Percentiles rank a stretch among this genome's conserved stretches.
These are phyloP conservation scores for Tupaia chinensis DNA, from an alignment of 2,113 vertebrate species.

Conservation along the genomic window DNA sequence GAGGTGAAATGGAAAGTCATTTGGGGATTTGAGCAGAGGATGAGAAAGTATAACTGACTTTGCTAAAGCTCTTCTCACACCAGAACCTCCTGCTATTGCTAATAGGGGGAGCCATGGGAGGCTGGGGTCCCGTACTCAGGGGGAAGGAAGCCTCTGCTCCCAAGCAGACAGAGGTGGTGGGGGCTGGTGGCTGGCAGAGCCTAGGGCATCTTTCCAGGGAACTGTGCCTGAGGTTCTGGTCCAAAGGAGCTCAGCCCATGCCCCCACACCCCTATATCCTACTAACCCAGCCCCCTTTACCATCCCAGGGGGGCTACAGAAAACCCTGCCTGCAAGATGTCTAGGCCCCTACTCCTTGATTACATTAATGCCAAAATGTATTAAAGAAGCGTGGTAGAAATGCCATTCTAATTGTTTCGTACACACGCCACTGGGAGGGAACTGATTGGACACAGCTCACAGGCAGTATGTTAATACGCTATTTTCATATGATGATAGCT, in stretches of 20 bases:
- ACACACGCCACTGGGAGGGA: slow-evolving; percentile 99
- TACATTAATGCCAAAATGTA: slow-evolving; percentile 98
- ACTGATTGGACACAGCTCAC: slow-evolving; percentile 99
- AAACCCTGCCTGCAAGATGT: slow-evolving; percentile 92
- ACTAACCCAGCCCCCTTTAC: not conserved
- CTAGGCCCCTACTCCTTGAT: slow-evolving; percentile 90
- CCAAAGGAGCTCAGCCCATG: not conserved
- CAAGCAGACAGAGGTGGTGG: not conserved
- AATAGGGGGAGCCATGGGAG: not conserved
- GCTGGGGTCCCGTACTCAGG: not conserved
- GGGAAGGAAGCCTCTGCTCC: not conserved
- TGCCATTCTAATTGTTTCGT: slow-evolving; percentile 99
- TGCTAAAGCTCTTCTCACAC: slow-evolving; percentile 8
- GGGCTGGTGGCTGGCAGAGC: not conserved
- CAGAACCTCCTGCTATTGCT: not conserved
- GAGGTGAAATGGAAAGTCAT: not conserved
- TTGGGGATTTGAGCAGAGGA: not conserved
- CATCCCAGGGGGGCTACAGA: slow-evolving; percentile 92
- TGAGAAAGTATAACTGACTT: not conserved
- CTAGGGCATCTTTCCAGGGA: not conserved
- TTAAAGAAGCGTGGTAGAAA: slow-evolving; percentile 98
- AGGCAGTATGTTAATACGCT: slow-evolving; percentile 99
- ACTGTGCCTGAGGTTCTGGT: slow-evolving; percentile 33
- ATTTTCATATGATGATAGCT: slow-evolving; percentile 99
- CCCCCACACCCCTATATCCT: not conserved